Percentiles rank a stretch among this genome's conserved stretches.
Evolutionary conservation across 2,797 vertebrate species (phyloP).

Genomic region (Lemur catta): DNA sequence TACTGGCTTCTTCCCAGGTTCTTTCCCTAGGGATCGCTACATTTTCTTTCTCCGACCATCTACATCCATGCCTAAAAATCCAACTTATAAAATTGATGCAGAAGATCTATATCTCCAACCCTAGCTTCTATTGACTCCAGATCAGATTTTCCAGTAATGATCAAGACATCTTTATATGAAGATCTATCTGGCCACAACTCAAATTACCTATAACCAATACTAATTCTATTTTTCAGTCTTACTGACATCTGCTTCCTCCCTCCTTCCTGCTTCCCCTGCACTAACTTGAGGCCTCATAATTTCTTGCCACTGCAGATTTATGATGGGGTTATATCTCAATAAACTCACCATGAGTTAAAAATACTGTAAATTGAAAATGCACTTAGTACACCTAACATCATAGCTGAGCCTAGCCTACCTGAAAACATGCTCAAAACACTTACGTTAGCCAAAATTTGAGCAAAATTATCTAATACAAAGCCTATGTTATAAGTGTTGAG

Average conservation of each 20-base stretch:
- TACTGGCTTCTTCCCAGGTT: not conserved
- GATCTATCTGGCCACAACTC: not conserved
- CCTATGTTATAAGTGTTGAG: not conserved
- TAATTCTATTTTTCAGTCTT: not conserved
- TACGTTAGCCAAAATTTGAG: not conserved
- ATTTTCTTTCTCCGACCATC: not conserved
- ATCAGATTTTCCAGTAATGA: not conserved
- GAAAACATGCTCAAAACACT: not conserved
- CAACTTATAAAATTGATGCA: not conserved
- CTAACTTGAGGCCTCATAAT: not conserved
- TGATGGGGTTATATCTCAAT: too few species aligned
- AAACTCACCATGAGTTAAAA: too few species aligned
- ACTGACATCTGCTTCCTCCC: not conserved
- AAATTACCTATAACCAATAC: not conserved
- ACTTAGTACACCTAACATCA: not conserved
- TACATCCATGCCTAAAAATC: not conserved
- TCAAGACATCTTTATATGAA: not conserved
- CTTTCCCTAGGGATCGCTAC: not conserved
- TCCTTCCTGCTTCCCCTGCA: not conserved
- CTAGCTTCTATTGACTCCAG: not conserved
- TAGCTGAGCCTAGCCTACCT: not conserved
- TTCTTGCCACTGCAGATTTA: not conserved
- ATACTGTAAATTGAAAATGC: not conserved
- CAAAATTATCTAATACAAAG: not conserved
- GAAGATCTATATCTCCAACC: not conserved